Conservation (phyloP, 2,797 vertebrate genomes). For the Cygnus olor region DNA sequence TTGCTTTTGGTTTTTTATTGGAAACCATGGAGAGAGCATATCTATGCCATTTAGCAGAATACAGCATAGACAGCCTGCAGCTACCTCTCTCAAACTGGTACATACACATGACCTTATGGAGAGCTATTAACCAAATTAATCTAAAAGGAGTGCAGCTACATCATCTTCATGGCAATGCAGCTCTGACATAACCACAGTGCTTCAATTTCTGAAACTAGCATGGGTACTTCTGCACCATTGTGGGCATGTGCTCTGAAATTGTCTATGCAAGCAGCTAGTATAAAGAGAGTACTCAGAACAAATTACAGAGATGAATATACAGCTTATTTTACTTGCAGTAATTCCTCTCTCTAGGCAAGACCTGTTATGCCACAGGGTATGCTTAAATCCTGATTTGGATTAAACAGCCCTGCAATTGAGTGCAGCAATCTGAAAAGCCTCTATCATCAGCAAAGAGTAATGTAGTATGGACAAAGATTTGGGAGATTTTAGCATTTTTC, state of each 20-base stretch:
- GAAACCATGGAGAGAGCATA: neutral
- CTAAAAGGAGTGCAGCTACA: neutral
- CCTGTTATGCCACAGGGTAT: neutral
- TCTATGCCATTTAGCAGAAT: neutral
- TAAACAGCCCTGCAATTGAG: neutral
- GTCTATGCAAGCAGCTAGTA: neutral
- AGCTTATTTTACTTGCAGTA: neutral
- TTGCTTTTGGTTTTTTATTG: neutral
- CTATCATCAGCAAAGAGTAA: neutral
- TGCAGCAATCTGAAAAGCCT: neutral
- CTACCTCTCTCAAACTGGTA: neutral
- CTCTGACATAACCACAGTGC: neutral
- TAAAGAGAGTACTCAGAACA: neutral
- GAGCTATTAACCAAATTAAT: neutral
- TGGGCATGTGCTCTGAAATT: neutral
- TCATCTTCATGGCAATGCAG: neutral
- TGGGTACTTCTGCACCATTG: neutral
- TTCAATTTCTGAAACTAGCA: neutral
- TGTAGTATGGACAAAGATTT: neutral
- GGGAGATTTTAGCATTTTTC: neutral
- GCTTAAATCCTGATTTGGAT: neutral
- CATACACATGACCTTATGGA: neutral
- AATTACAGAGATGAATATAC: neutral
- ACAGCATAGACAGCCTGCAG: neutral
- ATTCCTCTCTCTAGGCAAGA: neutral